Conservation (phyloP, 2,797 vertebrate species). For the Valencia hispanica region DNA sequence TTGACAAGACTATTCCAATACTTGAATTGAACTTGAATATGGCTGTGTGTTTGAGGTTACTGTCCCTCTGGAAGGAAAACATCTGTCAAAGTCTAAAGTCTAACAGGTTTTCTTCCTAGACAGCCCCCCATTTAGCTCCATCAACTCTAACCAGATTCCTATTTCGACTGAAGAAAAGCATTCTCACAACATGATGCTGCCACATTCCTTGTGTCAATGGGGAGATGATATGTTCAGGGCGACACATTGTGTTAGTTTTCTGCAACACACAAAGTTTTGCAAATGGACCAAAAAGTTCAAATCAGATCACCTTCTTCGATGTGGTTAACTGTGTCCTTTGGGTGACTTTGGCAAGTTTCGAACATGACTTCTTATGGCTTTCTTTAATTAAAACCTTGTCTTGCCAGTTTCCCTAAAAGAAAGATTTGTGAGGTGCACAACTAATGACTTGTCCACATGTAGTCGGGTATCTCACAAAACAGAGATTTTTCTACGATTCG, state of each 20-base stretch:
- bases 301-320: not conserved
- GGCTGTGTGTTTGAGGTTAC: not conserved
- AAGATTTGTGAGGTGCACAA: not conserved
- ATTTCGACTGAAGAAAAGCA: not conserved
- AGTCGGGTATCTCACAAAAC: no score
- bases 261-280: not conserved
- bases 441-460: no score
- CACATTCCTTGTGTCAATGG: no score
- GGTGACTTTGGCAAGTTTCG: not conserved
- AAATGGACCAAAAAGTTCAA: not conserved
- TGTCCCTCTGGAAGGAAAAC: not conserved
- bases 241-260: not conserved
- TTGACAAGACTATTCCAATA: not conserved
- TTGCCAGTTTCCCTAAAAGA: not conserved
- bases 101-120: not conserved
- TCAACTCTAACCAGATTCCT: not conserved
- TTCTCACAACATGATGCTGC: not conserved
- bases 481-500: no score
- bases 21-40: not conserved
- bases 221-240: not conserved
- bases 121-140: not conserved
- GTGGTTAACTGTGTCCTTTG: not conserved
- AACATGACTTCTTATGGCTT: not conserved
- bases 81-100: not conserved
- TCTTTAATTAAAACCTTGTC: not conserved